phyloP scores from a whole-genome alignment of 2,888 invertebrate genomes.

The Theodoxus fluviatilis region DNA sequence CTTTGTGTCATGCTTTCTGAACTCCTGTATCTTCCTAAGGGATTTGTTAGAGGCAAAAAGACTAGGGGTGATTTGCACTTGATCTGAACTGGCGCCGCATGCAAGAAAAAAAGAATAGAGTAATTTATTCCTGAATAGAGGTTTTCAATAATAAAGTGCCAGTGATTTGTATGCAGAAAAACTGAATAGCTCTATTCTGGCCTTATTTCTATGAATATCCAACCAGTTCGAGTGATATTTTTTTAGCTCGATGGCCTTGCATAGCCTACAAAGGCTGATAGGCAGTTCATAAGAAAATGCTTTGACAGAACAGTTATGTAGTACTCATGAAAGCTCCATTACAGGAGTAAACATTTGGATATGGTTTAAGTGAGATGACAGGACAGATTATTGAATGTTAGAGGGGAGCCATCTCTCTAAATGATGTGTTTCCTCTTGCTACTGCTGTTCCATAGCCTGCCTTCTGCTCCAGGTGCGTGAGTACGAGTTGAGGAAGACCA shows the following conservation, averaged over 20 bases:
- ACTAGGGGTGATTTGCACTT: no score
- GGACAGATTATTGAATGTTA: not conserved
- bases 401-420: not conserved
- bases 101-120: no score
- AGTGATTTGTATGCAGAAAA: not conserved
- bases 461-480: constrained; percentile 80
- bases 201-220: no score
- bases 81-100: no score
- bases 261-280: not conserved
- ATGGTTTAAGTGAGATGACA: not conserved
- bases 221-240: not conserved
- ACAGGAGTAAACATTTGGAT: not conserved
- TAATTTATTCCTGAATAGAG: no score
- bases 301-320: not conserved
- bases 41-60: no score
- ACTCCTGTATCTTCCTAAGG: no score
- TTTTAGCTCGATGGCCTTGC: not conserved
- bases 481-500: constrained; percentile 96
- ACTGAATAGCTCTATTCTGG: no score
- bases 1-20: no score
- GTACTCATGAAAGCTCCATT: not conserved
- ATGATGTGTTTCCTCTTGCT: not conserved
- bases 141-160: no score
- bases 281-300: not conserved
- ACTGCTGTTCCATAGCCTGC: not conserved